Percentiles rank a stretch among this genome's conserved stretches.
phyloP scores from a whole-genome alignment of 2,797 vertebrate genomes.

The Pelodytes ibericus region DNA sequence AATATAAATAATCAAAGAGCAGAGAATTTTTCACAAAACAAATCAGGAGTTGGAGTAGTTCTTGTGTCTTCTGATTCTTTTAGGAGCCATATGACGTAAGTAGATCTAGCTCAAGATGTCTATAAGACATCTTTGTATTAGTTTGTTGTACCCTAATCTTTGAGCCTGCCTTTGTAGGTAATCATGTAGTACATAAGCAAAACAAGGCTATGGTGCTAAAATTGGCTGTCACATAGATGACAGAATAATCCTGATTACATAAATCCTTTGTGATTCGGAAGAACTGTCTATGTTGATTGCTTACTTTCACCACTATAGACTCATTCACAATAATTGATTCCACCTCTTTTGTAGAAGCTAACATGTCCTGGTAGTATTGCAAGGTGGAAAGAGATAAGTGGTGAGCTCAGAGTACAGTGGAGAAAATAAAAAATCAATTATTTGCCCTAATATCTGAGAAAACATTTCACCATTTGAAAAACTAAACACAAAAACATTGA shows the following conservation, averaged over 20 bases:
- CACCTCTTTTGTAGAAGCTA: too few relatives aligned
- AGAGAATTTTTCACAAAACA: too few relatives aligned
- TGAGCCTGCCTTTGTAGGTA: neutral
- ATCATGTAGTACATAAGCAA: neutral
- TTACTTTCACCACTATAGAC: constrained; percentile 31
- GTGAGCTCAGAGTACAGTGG: too few relatives aligned
- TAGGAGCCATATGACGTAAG: neutral
- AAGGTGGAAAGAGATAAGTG: too few relatives aligned
- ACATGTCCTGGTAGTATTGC: too few relatives aligned
- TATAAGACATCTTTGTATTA: neutral
- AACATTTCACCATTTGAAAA: too few relatives aligned
- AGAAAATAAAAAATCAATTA: too few relatives aligned
- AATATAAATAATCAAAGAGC: too few relatives aligned
- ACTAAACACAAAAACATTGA: too few relatives aligned
- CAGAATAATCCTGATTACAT: constrained; percentile 28
- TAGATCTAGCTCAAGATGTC: neutral
- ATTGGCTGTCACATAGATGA: constrained; percentile 17
- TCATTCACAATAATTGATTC: too few relatives aligned
- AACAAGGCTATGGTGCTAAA: constrained; percentile 5
- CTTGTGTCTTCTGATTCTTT: too few relatives aligned
- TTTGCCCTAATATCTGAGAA: too few relatives aligned
- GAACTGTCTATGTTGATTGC: constrained; percentile 3
- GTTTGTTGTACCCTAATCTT: neutral
- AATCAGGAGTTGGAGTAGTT: neutral
- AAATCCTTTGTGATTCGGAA: constrained; percentile 17